Base-by-base conservation (phyloP, 2,113 vertebrate genomes). In the Dromiciops gliroides region DNA sequence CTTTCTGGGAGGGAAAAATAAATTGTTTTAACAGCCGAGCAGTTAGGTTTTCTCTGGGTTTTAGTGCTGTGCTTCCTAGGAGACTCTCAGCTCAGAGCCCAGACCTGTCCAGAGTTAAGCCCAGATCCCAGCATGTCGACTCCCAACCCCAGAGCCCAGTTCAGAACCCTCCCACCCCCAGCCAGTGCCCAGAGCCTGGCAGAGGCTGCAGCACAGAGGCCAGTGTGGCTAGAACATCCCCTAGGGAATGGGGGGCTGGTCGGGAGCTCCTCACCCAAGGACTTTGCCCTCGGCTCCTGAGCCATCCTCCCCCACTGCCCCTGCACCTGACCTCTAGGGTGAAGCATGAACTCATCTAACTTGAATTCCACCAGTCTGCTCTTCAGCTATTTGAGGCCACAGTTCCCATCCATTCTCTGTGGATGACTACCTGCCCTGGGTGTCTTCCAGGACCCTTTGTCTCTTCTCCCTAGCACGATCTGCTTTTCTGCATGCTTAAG, bases 1-100 rank as follows among this genome's bases (percentile, higher is more conserved):
- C 90, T 92, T 94, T 95, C 91, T 89, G 94, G 51, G 88, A 97
- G 91, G 92, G 90, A 90, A 95, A 95, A 96, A 92, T 94, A 91
- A 95, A 97, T 92, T 50, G 91, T 94, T 95, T 91, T 91, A 93
- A 93, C 25, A 94, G 95, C 91, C 92, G 51, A 95, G 83, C 25
- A 12, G 19, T 75, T 93, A 50, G 50, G 67, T 49, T 50, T 60
- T 94, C 44, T 88, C 50, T 1, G 0, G 19, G 91, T 2, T 60
- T 26, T n/a, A 90, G 60, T 89, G 51, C 92, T 60, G 4, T 16
- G 22, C 12, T 22, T 92, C 49, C 48, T 25, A 8, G 48, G 53
- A 90, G 23, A 26, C 53, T 88, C 90, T 31, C 11, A 8, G 0
- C 51, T 93, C 25, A 23, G 14, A n/a, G 50, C 25, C 51, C 6